Percentiles rank a stretch among this genome's conserved stretches.
Conservation (phyloP, 2,797 vertebrate species). For the Echeneis naucrates region DNA sequence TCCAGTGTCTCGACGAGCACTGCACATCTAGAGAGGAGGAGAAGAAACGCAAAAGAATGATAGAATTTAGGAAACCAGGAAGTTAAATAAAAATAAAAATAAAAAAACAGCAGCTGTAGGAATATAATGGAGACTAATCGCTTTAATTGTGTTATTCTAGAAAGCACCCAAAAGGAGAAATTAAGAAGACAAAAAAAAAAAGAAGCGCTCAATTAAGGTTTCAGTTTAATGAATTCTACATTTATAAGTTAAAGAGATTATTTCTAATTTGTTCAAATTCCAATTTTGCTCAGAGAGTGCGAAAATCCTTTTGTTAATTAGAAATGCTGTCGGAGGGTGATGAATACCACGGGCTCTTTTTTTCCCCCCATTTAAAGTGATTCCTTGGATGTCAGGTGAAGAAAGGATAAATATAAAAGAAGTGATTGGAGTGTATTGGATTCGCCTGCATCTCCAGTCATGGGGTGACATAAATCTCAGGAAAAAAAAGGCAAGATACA, state of each 20-base stretch:
- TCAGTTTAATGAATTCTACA: slow-evolving; percentile 9
- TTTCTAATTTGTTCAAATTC: slow-evolving; percentile 24
- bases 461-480: slow-evolving; percentile 53
- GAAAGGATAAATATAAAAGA: slow-evolving; percentile 50
- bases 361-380: slow-evolving; percentile 19
- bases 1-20: slow-evolving; percentile 71
- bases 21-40: slow-evolving; percentile 68
- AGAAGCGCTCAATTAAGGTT: slow-evolving; percentile 5
- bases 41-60: neutral
- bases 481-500: slow-evolving; percentile 45
- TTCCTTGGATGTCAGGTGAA: slow-evolving; percentile 37
- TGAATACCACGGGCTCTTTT: slow-evolving; percentile 1
- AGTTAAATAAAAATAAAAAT: too few species aligned
- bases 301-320: slow-evolving; percentile 32
- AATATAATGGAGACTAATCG: neutral
- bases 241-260: slow-evolving; percentile 23
- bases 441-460: slow-evolving; percentile 42
- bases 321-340: slow-evolving; percentile 18
- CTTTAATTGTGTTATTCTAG: neutral
- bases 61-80: neutral
- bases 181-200: slow-evolving; percentile 4
- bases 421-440: slow-evolving; percentile 46
- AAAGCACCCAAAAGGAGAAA: neutral
- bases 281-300: slow-evolving; percentile 16
- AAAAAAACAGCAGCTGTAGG: neutral